Conservation (phyloP, 2,888 invertebrate genomes). For the Metacarcinus magister region DNA sequence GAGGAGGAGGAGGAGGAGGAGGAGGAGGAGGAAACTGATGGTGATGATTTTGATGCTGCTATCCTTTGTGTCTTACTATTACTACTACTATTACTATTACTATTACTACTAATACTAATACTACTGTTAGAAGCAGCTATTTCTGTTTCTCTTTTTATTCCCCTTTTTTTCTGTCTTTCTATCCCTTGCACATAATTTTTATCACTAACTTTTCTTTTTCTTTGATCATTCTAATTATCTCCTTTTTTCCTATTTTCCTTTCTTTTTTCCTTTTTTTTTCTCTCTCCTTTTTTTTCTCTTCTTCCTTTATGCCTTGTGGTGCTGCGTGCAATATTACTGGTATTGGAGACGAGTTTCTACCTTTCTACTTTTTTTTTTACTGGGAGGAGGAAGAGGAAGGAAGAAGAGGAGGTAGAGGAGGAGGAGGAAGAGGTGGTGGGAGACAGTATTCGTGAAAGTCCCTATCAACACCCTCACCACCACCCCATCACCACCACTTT, state of each 20-base stretch:
- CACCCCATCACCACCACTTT: background rate
- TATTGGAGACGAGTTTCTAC: background rate
- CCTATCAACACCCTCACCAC: background rate
- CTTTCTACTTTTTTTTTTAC: background rate
- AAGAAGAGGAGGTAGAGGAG: background rate
- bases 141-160: background rate
- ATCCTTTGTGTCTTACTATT: background rate
- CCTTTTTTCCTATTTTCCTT: background rate
- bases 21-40: too few relatives aligned
- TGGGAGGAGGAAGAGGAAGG: background rate
- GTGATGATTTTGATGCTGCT: conserved; percentile 5
- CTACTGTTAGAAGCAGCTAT: background rate
- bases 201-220: background rate
- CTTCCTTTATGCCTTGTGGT: background rate
- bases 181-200: too few relatives aligned
- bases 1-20: background rate
- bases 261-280: background rate
- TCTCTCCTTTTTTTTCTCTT: background rate
- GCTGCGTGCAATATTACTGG: background rate
- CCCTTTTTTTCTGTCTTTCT: background rate
- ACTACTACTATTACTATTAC: conserved; percentile 32
- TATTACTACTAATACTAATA: conserved; percentile 35
- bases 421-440: background rate
- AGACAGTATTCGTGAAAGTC: background rate
- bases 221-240: background rate